Conservation (phyloP, 2,797 vertebrate genomes). For the Moxostoma hubbsi region DNA sequence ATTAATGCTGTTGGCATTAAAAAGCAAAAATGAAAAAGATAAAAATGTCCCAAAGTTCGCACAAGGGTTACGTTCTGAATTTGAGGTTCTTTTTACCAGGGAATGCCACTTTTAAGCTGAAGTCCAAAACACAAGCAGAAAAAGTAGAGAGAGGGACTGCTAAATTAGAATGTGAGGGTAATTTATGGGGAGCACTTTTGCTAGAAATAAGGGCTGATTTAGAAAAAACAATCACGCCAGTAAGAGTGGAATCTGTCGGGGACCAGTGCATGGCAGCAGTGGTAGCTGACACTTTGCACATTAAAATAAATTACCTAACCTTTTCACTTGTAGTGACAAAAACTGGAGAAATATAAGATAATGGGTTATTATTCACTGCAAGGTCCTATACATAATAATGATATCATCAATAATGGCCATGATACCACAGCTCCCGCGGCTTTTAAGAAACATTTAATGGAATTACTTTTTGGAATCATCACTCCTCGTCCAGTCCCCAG, state of each 20-base stretch:
- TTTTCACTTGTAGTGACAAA: slow-evolving; percentile 83
- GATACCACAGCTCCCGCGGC: slow-evolving; percentile 74
- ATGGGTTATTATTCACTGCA: slow-evolving; percentile 82
- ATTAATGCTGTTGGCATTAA: too few species aligned
- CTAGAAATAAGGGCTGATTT: slow-evolving; percentile 73
- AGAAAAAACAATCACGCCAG: slow-evolving; percentile 77
- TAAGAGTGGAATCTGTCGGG: slow-evolving; percentile 77
- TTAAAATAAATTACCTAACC: slow-evolving; percentile 87
- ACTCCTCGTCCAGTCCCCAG: slow-evolving; percentile 71
- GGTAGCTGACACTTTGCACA: slow-evolving; percentile 81
- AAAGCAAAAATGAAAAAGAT: too few species aligned
- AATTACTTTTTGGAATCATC: slow-evolving; percentile 80
- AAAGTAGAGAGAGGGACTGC: slow-evolving; percentile 40
- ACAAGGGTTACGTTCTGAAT: too few species aligned
- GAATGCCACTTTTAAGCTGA: slow-evolving; percentile 5
- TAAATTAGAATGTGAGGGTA: slow-evolving; percentile 72
- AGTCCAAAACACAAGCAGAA: slow-evolving; percentile 22
- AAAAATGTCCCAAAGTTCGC: too few species aligned
- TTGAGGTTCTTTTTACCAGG: not conserved
- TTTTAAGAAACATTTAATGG: slow-evolving; percentile 84
- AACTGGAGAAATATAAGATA: slow-evolving; percentile 84
- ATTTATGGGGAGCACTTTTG: slow-evolving; percentile 73
- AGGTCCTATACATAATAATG: slow-evolving; percentile 83
- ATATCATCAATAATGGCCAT: slow-evolving; percentile 83
- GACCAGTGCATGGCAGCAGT: slow-evolving; percentile 73